phyloP scores from a whole-genome alignment of 2,888 invertebrate species.

The Cancer borealis region DNA sequence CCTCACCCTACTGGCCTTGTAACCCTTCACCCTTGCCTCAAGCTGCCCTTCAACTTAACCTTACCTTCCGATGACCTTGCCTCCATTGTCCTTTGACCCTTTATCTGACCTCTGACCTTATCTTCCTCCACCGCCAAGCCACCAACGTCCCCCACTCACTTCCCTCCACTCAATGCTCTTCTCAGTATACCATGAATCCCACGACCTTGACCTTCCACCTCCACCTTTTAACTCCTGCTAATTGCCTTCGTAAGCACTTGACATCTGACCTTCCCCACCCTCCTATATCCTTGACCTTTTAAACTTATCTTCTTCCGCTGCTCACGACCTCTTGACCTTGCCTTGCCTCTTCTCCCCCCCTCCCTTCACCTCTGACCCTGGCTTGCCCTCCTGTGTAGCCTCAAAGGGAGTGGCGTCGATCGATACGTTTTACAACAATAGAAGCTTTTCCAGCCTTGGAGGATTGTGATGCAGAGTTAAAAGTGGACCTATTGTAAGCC shows the following conservation, averaged over 20 bases:
- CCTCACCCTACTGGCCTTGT: no score
- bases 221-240: not conserved
- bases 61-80: not conserved
- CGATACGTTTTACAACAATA: not conserved
- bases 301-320: no score
- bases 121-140: not conserved
- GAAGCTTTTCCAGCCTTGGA: not conserved
- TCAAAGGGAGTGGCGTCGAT: not conserved
- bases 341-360: not conserved
- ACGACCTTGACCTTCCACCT: conserved; percentile 3
- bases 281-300: not conserved
- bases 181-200: not conserved
- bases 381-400: not conserved
- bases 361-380: not conserved
- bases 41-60: not conserved
- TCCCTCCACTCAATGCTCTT: not conserved
- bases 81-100: not conserved
- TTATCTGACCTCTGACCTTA: conserved; percentile 1
- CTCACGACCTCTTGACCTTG: not conserved
- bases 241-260: not conserved
- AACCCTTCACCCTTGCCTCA: no score
- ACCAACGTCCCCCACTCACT: not conserved
- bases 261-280: not conserved
- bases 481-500: conserved; percentile 20
- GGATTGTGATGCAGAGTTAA: conserved; percentile 20